Base-by-base conservation (phyloP, 2,888 invertebrate species). In the Xanthia icteritia region DNA sequence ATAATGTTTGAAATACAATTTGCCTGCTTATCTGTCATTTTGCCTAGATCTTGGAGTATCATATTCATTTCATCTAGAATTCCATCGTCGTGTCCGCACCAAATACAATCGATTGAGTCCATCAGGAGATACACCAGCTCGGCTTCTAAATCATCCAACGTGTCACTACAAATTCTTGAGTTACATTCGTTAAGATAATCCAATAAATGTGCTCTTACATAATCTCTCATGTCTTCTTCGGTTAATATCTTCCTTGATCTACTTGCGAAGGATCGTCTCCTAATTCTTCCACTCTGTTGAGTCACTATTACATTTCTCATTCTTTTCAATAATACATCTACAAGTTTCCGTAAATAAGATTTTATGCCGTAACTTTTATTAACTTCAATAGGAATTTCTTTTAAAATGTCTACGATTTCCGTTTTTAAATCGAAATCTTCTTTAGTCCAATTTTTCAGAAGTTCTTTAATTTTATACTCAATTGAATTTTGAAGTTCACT, bases 81-180 rank as follows among this genome's bases (percentile, higher is more conserved):
- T 66, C 85, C 76, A 36, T 87, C 81, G 6, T 89, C 79, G 31
- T 90, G 86, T 17, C 86, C 89, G 58, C 64, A 71, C 51, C 82
- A 80, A 20, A 92, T 81, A n/a, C 84, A 82, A 48, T 91, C 89
- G 56, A 92, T 79, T 9, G 90, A 90, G 71, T 91, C 90, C 13
- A 89, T 82, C 3, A 94, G 61, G 56, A 92, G 79, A 81, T 90
- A 89, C 0, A 88, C 77, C 4, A 95, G 60, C 56, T 94, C 93
- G n/a, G 86, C 87, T 88, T 91, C 91, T 23, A 94, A 80, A n/a
- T 88, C 87, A 36, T 86, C 75, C 42, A 90, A 79, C 3, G 77
- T 77, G 23, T 87, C 80, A 11, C 83, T 73, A 74, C 86, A 85
- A 48, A 90, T 78, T 51, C 79, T 81, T 39, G 90, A 71, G 66